Evolutionary conservation across 1,140 invertebrate species (phyloP).

Genomic region (Pogonognathellus flavescens): DNA sequence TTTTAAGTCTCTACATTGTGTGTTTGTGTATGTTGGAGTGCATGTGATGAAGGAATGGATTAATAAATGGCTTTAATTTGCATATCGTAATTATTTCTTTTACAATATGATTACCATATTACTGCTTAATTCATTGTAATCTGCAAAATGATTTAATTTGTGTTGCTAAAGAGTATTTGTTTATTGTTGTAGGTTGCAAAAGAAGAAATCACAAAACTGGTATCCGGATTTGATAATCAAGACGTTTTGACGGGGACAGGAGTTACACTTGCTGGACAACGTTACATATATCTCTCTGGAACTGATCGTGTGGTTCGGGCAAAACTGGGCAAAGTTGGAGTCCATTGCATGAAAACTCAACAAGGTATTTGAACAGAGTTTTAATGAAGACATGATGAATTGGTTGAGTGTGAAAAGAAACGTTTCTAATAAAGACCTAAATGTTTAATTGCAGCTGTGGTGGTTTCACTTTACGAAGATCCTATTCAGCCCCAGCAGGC

Average conservation of each 20-base stretch:
- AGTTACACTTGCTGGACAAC: slow-evolving; percentile 87
- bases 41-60: too few species aligned
- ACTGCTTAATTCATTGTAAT: too few species aligned
- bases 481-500: slow-evolving; percentile 94
- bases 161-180: not conserved
- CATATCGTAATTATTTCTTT: too few species aligned
- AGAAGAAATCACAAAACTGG: slow-evolving; percentile 88
- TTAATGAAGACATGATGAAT: not conserved
- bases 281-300: slow-evolving; percentile 93
- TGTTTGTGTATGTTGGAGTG: too few species aligned
- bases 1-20: too few species aligned
- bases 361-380: slow-evolving; percentile 76
- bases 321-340: slow-evolving; percentile 90
- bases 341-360: slow-evolving; percentile 94
- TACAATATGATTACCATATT: too few species aligned
- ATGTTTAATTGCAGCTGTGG: slow-evolving; percentile 80
- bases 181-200: slow-evolving; percentile 81
- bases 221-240: slow-evolving; percentile 88
- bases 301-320: slow-evolving; percentile 91
- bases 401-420: not conserved
- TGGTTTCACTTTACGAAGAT: slow-evolving; percentile 93
- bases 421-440: slow-evolving; percentile 2
- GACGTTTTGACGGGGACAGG: slow-evolving; percentile 86
- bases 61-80: too few species aligned
- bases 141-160: not conserved